These are phyloP conservation scores for Asbolus verrucosus DNA, from an alignment of 1,140 invertebrate genomes.

Conservation along the genomic window DNA sequence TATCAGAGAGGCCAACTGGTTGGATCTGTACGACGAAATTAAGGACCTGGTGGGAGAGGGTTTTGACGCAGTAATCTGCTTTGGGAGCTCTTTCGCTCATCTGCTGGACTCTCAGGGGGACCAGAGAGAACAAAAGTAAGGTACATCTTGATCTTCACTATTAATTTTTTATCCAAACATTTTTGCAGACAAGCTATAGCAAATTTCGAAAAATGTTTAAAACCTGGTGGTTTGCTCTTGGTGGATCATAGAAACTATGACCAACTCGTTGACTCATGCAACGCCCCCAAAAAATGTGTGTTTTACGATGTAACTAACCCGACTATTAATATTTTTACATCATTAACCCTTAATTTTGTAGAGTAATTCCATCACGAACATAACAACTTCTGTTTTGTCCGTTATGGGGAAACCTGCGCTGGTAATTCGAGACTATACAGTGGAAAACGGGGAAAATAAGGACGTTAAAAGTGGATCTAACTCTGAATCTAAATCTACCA, in stretches of 20 bases:
- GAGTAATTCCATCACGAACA: slow-evolving; percentile 83
- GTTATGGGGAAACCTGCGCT: slow-evolving; percentile 79
- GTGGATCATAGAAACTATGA: slow-evolving; percentile 93
- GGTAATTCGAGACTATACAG: slow-evolving; percentile 83
- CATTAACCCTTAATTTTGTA: slow-evolving; percentile 62
- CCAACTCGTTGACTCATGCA: slow-evolving; percentile 78
- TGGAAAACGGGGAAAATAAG: slow-evolving; percentile 66
- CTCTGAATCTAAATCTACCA: background rate
- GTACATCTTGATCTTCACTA: background rate
- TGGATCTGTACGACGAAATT: slow-evolving; percentile 79
- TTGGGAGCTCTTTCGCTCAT: slow-evolving; percentile 92
- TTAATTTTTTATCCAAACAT: too few relatives aligned
- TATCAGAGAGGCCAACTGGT: slow-evolving; percentile 86
- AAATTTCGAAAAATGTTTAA: slow-evolving; percentile 85
- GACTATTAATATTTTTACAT: background rate
- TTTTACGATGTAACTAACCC: slow-evolving; percentile 84
- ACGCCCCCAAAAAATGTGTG: slow-evolving; percentile 82
- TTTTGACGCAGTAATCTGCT: slow-evolving; percentile 86
- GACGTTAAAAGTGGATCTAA: slow-evolving; percentile 10
- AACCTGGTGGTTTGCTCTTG: slow-evolving; percentile 84
- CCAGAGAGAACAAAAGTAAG: slow-evolving; percentile 80
- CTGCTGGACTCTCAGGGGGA: slow-evolving; percentile 82
- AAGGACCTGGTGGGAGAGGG: slow-evolving; percentile 70
- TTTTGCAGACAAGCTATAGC: slow-evolving; percentile 71
- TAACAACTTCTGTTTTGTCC: slow-evolving; percentile 84